Evolutionary conservation across 1,140 invertebrate genomes (phyloP).

Genomic region (Globodera ellingtonae): DNA sequence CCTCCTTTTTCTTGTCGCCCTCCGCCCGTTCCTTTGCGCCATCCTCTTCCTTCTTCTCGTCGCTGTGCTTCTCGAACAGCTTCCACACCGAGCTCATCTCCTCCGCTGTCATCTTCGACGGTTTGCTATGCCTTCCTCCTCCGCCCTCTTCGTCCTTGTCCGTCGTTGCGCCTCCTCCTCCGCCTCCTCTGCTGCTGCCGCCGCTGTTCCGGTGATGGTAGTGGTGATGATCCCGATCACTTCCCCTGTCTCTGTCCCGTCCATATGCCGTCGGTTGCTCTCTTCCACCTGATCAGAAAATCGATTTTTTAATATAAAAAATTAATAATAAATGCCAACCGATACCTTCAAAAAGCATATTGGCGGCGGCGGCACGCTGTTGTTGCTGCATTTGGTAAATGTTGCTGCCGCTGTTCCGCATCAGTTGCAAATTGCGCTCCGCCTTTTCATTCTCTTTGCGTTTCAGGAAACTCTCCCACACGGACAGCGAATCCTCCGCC

Average conservation of each 20-base stretch:
- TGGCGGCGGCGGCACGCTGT: background rate
- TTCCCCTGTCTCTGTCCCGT: background rate
- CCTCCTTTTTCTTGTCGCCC: background rate
- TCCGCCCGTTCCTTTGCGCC: background rate
- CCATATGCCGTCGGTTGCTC: too few relatives aligned
- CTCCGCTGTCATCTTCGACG: background rate
- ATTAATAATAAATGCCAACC: background rate
- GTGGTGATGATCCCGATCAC: background rate
- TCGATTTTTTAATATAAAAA: background rate
- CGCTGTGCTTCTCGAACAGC: background rate
- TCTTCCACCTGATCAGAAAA: too few relatives aligned
- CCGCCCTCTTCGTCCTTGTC: background rate
- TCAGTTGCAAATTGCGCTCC: background rate
- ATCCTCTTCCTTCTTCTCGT: background rate
- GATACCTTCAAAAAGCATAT: background rate
- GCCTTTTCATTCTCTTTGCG: constrained; percentile 20
- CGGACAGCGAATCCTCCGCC: constrained; percentile 12
- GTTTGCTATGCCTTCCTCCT: background rate
- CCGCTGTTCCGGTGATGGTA: background rate
- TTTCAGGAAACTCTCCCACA: constrained; percentile 14
- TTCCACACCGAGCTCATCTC: constrained; percentile 8
- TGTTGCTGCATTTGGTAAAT: background rate
- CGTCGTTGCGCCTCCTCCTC: background rate
- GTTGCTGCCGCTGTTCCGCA: background rate
- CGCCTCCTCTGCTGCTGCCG: background rate